Conservation (phyloP, 2,888 invertebrate genomes). For the Pinctada fucata region DNA sequence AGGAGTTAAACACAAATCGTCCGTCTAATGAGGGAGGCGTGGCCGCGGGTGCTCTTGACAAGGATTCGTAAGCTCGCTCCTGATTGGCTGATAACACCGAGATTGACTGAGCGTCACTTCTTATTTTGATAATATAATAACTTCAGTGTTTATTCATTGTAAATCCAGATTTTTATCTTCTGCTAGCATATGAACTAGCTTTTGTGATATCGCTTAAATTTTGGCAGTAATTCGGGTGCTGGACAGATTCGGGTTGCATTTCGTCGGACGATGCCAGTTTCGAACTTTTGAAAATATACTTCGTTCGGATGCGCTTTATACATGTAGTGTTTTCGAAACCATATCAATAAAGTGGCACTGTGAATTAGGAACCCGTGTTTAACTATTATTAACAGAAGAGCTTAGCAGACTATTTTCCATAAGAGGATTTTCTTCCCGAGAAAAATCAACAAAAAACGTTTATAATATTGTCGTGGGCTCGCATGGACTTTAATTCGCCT, state of each 20-base stretch:
- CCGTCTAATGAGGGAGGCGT: constrained; percentile 20
- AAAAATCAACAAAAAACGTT: constrained; percentile 25
- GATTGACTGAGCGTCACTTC: constrained; percentile 34
- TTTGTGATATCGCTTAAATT: constrained; percentile 20
- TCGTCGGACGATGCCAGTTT: neutral
- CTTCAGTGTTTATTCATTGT: constrained; percentile 19
- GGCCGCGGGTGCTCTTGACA: constrained; percentile 13
- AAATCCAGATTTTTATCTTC: constrained; percentile 21
- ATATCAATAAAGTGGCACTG: too few relatives aligned
- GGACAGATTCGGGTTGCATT: constrained; percentile 3
- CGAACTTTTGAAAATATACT: neutral
- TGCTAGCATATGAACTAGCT: constrained; percentile 24
- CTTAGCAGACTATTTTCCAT: constrained; percentile 13
- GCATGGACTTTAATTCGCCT: neutral
- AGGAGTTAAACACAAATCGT: constrained; percentile 6
- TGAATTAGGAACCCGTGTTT: constrained; percentile 7
- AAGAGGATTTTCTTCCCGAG: constrained; percentile 28
- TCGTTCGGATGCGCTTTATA: too few relatives aligned
- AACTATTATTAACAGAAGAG: constrained; percentile 8
- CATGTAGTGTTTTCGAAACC: too few relatives aligned
- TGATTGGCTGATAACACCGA: constrained; percentile 23
- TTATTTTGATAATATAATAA: constrained; percentile 19
- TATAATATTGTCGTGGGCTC: constrained; percentile 2
- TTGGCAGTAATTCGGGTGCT: constrained; percentile 21
- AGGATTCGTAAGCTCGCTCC: neutral